phyloP scores from a whole-genome alignment of 2,888 invertebrate species.

The Kuschelorhynchus macadamiae region DNA sequence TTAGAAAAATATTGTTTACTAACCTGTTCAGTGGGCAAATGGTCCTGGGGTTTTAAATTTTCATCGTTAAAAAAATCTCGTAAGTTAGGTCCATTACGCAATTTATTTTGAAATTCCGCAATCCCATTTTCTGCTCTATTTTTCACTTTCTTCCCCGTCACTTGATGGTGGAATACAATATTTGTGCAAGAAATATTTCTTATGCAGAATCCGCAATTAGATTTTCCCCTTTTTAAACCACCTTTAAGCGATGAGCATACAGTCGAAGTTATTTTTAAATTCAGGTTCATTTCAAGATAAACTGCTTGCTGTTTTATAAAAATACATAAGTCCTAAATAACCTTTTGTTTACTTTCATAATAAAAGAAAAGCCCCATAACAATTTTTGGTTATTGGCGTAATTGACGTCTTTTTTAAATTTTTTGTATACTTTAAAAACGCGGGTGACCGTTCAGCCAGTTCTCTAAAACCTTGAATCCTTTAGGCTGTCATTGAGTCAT shows the following conservation, averaged over 20 bases:
- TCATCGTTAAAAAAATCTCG: constrained; percentile 71
- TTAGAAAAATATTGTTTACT: too few relatives aligned
- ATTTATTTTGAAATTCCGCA: constrained; percentile 52
- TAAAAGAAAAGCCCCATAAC: too few relatives aligned
- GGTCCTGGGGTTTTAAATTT: constrained; percentile 53
- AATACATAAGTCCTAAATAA: not conserved
- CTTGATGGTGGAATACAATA: not conserved
- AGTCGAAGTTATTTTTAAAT: not conserved
- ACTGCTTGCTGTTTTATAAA: not conserved
- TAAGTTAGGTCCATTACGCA: constrained; percentile 72
- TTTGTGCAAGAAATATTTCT: not conserved
- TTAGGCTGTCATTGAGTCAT: too few relatives aligned
- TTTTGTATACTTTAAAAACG: too few relatives aligned
- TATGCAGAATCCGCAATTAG: not conserved
- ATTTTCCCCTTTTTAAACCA: not conserved
- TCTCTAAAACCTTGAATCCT: too few relatives aligned
- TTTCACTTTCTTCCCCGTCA: not conserved
- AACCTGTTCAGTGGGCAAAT: constrained; percentile 57
- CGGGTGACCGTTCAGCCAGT: too few relatives aligned
- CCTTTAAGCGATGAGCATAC: not conserved
- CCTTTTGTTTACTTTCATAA: too few relatives aligned
- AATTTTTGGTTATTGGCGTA: too few relatives aligned
- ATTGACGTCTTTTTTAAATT: too few relatives aligned
- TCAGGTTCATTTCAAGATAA: not conserved
- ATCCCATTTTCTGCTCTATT: not conserved